phyloP scores from a whole-genome alignment of 2,113 vertebrate species.

The Phrynosoma blainvillii region DNA sequence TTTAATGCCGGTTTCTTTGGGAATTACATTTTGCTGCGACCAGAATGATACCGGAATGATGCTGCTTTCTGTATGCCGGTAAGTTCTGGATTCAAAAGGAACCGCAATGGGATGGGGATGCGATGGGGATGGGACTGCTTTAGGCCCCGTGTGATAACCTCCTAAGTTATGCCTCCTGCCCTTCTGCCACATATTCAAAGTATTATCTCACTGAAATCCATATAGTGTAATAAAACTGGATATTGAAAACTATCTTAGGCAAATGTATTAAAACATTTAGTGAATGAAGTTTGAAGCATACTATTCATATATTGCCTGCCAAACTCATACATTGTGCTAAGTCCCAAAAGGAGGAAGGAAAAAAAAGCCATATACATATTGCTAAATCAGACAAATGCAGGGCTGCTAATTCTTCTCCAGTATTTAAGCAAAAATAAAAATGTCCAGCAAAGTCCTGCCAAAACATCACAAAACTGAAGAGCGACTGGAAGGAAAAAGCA shows the following conservation, averaged over 20 bases:
- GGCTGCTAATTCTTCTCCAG: not conserved
- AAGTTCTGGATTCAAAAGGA: no score
- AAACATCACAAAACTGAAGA: not conserved
- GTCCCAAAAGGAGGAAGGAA: not conserved
- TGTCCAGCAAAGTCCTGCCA: not conserved
- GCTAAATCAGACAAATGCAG: not conserved
- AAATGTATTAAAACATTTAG: slow-evolving; percentile 35
- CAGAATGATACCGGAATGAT: no score
- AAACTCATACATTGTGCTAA: not conserved
- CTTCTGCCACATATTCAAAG: not conserved
- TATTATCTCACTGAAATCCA: slow-evolving; percentile 4
- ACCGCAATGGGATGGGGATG: no score
- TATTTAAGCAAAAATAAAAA: not conserved
- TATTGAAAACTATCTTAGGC: slow-evolving; percentile 20
- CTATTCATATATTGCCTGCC: not conserved
- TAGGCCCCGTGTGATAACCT: no score
- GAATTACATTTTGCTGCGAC: no score
- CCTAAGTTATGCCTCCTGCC: no score
- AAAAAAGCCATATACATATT: not conserved
- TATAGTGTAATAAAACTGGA: not conserved
- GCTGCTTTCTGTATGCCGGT: no score
- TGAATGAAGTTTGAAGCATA: slow-evolving; percentile 40
- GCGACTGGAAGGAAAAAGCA: not conserved
- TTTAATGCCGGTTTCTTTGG: no score
- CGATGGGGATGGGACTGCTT: no score